Percentiles rank a stretch among this genome's conserved stretches.
phyloP scores from a whole-genome alignment of 1,140 invertebrate species.

The Oncopeltus fasciatus region DNA sequence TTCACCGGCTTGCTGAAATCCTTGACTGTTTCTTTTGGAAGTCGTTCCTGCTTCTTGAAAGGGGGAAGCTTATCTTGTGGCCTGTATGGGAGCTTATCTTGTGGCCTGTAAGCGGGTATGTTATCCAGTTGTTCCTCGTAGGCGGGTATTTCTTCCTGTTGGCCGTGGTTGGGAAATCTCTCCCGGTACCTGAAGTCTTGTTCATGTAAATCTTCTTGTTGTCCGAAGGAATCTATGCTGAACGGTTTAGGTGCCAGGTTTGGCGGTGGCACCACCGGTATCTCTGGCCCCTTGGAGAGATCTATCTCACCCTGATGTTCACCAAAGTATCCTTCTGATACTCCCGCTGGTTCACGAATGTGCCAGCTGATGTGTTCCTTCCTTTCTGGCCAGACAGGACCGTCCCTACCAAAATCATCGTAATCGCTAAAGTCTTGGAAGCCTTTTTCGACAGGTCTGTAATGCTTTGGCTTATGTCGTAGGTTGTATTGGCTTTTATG shows the following conservation, averaged over 20 bases:
- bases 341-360: not conserved
- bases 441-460: not conserved
- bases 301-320: not conserved
- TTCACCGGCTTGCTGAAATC: not conserved
- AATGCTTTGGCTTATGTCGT: not conserved
- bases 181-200: too few species aligned
- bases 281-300: not conserved
- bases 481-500: not conserved
- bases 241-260: not conserved
- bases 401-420: not conserved
- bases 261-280: not conserved
- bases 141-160: not conserved
- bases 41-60: not conserved
- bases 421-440: not conserved
- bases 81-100: not conserved
- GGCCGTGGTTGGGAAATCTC: too few species aligned
- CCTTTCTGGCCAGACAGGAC: slow-evolving; percentile 11
- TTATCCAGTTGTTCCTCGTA: not conserved
- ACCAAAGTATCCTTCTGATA: not conserved
- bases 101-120: not conserved
- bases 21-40: not conserved
- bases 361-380: slow-evolving; percentile 16
- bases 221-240: not conserved
- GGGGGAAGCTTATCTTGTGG: not conserved
- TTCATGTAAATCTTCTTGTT: not conserved